Conservation (phyloP, 2,797 vertebrate genomes). For the Betta splendens region DNA sequence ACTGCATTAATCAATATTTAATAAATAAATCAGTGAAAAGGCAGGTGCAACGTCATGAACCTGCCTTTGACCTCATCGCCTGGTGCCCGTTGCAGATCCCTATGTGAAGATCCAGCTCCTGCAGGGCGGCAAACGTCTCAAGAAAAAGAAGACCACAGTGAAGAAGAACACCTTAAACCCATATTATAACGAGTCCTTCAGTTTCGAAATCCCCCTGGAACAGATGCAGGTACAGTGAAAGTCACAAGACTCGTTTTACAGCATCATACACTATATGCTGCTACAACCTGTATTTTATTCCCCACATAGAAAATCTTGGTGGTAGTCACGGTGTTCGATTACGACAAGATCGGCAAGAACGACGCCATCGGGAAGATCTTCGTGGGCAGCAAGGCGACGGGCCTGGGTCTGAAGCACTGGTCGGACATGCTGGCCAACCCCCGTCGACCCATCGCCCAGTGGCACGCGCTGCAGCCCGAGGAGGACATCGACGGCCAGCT, state of each 20-base stretch:
- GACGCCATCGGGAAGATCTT: slow-evolving; percentile 99
- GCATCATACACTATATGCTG: not conserved
- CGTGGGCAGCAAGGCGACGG: slow-evolving; percentile 89
- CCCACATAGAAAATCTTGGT: slow-evolving; percentile 92
- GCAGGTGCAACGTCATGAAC: too few relatives aligned
- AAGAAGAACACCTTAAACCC: slow-evolving; percentile 99
- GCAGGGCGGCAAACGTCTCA: slow-evolving; percentile 95
- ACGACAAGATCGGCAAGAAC: slow-evolving; percentile 98
- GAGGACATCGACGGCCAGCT: slow-evolving; percentile 91
- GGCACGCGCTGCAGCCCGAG: slow-evolving; percentile 95
- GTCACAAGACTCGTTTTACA: not conserved
- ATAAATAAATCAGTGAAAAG: too few relatives aligned
- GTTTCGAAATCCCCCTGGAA: slow-evolving; percentile 98
- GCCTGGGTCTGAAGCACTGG: slow-evolving; percentile 96
- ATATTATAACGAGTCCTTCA: slow-evolving; percentile 98
- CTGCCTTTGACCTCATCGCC: too few relatives aligned
- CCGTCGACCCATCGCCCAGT: slow-evolving; percentile 95
- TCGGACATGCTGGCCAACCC: slow-evolving; percentile 98
- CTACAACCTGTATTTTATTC: slow-evolving; percentile 19
- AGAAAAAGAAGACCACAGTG: slow-evolving; percentile 99
- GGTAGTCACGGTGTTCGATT: slow-evolving; percentile 97
- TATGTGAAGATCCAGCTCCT: slow-evolving; percentile 98
- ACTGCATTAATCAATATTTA: too few relatives aligned
- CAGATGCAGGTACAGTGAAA: slow-evolving; percentile 91
- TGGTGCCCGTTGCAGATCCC: slow-evolving; percentile 83